These are phyloP conservation scores for Perca schrenkii DNA, from an alignment of 2,113 vertebrate species.

Conservation along the genomic window DNA sequence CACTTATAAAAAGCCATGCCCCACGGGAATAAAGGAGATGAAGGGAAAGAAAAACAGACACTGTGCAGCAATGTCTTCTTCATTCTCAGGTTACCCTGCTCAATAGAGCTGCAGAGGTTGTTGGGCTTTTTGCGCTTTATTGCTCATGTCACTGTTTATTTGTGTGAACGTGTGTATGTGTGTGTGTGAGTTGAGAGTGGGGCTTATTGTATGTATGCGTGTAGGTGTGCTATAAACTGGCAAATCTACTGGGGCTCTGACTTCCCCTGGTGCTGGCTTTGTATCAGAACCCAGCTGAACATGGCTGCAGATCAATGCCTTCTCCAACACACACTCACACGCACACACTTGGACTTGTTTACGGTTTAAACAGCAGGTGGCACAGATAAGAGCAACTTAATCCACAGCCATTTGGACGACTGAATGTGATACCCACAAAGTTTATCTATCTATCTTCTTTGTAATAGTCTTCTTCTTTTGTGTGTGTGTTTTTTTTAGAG, in stretches of 20 bases:
- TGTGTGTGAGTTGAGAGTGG: not conserved
- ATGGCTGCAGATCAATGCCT: constrained; percentile 72
- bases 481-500: too few relatives aligned
- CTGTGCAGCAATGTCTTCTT: constrained; percentile 51
- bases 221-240: constrained; percentile 48
- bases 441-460: not conserved
- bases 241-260: constrained; percentile 35
- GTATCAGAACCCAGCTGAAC: constrained; percentile 64
- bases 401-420: constrained; percentile 63
- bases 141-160: constrained; percentile 38
- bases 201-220: not conserved
- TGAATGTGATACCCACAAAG: constrained; percentile 43
- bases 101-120: constrained; percentile 44
- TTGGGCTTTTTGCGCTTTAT: constrained; percentile 44
- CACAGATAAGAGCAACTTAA: constrained; percentile 72
- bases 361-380: constrained; percentile 78
- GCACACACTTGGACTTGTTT: constrained; percentile 65
- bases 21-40: constrained; percentile 46
- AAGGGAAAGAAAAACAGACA: constrained; percentile 63
- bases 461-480: too few relatives aligned
- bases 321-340: constrained; percentile 35
- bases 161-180: constrained; percentile 18
- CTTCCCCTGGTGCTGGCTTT: constrained; percentile 62
- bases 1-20: constrained; percentile 13
- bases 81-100: constrained; percentile 62